Conservation (phyloP, 2,113 vertebrate species). For the Lonchura striata region DNA sequence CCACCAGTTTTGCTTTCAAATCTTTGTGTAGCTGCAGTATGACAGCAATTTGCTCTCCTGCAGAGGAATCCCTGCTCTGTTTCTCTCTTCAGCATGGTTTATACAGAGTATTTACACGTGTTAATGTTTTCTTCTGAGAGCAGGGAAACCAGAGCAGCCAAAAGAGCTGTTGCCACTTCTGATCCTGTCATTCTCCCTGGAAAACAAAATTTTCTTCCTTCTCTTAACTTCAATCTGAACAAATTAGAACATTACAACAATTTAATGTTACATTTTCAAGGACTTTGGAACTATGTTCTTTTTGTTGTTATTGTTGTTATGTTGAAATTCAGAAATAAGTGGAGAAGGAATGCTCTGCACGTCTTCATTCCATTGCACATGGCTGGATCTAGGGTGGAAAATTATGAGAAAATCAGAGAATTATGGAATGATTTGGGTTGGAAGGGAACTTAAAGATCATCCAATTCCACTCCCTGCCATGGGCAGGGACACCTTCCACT, state of each 20-base stretch:
- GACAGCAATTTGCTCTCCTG: not conserved
- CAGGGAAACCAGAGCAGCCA: not conserved
- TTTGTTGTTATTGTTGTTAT: not conserved
- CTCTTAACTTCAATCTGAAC: not conserved
- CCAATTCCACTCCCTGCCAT: fast-evolving
- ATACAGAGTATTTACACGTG: not conserved
- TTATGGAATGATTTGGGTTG: not conserved
- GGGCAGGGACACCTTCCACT: not conserved
- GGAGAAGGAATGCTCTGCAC: not conserved
- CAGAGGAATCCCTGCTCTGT: not conserved
- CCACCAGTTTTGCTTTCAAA: not conserved
- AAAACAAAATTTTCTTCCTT: not conserved
- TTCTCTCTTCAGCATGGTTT: not conserved
- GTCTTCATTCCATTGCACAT: not conserved
- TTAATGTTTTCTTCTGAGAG: not conserved
- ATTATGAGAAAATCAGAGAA: not conserved
- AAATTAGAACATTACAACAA: not conserved
- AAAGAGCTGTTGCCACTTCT: not conserved
- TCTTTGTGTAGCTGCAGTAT: not conserved
- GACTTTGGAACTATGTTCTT: not conserved
- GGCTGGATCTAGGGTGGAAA: not conserved
- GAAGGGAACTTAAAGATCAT: fast-evolving
- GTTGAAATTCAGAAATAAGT: not conserved
- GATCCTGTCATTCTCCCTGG: not conserved
- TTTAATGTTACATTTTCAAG: not conserved